Evolutionary conservation across 2,113 vertebrate genomes (phyloP).

Genomic region (Bubo blakistoni): DNA sequence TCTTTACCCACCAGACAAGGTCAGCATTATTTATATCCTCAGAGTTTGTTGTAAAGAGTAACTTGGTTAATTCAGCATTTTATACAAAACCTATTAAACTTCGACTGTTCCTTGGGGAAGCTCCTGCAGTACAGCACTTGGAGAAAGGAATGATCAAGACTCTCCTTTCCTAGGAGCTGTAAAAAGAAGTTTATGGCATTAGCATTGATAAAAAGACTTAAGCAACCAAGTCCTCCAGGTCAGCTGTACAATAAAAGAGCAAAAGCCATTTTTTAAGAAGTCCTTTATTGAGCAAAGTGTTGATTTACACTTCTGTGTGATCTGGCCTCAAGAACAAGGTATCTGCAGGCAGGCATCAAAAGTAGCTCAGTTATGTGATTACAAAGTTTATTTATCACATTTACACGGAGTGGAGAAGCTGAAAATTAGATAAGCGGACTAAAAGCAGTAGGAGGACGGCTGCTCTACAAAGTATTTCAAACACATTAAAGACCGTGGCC

Average conservation of each 20-base stretch:
- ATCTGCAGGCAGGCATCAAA: neutral
- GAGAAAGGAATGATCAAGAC: neutral
- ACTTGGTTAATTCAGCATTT: neutral
- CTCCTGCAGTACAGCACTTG: neutral
- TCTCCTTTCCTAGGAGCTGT: neutral
- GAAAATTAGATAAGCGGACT: neutral
- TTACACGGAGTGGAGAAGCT: neutral
- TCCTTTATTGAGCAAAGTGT: neutral
- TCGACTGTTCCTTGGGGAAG: neutral
- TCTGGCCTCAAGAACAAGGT: neutral
- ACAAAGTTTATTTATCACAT: conserved; percentile 13
- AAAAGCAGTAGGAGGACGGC: neutral
- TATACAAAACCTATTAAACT: neutral
- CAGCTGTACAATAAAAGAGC: neutral
- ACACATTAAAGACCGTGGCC: neutral
- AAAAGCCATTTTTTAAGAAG: neutral
- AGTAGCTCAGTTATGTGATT: neutral
- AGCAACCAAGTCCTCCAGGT: neutral
- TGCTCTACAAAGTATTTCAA: neutral
- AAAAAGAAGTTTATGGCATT: neutral
- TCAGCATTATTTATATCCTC: neutral
- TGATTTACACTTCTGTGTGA: neutral
- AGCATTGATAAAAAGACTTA: neutral
- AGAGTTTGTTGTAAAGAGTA: neutral
- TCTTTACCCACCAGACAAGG: neutral